Evolutionary conservation across 1,140 invertebrate genomes (phyloP), one percentile per base, ranked within the genome.

Genomic region (Aphelinus certus): DNA sequence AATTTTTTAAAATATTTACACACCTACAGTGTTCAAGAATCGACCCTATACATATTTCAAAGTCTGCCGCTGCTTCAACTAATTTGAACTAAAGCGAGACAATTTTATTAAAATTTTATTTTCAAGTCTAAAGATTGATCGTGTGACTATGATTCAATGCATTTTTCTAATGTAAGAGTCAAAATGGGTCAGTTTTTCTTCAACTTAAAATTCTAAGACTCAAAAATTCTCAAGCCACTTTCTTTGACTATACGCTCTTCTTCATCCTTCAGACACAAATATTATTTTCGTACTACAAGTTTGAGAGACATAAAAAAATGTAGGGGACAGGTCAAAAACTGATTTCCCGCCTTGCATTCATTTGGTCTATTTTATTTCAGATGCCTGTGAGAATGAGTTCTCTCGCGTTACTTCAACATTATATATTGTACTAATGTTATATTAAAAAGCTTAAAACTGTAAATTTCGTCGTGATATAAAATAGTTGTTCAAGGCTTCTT

Each of bases 281-380:
- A 45, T 49, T 74, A 56, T n/a, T 47, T 56, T 53, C 26, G 1
- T 62, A 62, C 65, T 65, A 5, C 71, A 47, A 68, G 55, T 74
- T 56, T 62, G 3, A 5, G 43, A 74, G 5, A n/a, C 7, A 3
- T 46, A 68, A 62, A 49, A 62, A 74, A 74, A 51, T 48, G 2
- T 26, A 26, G 26, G 26, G 43, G 6, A 5, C 42, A 65, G 42
- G 3, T 10, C 7, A 1, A 42, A 57, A 3, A 56, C 46, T 56
- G 3, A 1, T 26, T 68, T 55, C 49, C 53, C 58, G 3, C 51
- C 66, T 66, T 57, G 7, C 53, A 26, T 26, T 73, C 7, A 4
- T n/a, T n/a, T 63, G 0, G 10, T 47, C 7, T 5, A 66, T 60
- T 48, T 51, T n/a, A 7, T 46, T 45, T 66, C 53, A 26, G 0